Evolutionary conservation across 2,888 invertebrate genomes (phyloP).

Genomic region (Amitus sp.): DNA sequence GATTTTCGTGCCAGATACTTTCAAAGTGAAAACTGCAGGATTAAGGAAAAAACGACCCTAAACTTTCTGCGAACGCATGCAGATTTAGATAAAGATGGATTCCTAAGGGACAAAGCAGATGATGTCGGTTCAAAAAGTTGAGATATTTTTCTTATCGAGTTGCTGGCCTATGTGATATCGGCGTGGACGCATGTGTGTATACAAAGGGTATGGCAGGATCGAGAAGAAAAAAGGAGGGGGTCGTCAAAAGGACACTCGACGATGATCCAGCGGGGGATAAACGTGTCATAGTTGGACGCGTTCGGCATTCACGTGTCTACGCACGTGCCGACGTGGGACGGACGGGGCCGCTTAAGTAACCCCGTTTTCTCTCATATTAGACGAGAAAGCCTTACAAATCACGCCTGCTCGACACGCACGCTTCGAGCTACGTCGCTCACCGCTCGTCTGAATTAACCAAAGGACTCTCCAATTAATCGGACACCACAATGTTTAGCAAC

Average conservation of each 20-base stretch:
- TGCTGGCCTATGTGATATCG: slow-evolving; percentile 33
- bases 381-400: slow-evolving; percentile 58
- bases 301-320: slow-evolving; percentile 59
- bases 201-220: slow-evolving; percentile 25
- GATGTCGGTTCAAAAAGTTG: too few species aligned
- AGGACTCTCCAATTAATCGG: slow-evolving; percentile 50
- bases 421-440: slow-evolving; percentile 31
- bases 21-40: too few species aligned
- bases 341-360: slow-evolving; percentile 48
- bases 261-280: slow-evolving; percentile 37
- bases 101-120: too few species aligned
- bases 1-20: too few species aligned
- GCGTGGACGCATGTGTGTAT: slow-evolving; percentile 25
- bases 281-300: slow-evolving; percentile 60
- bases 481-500: slow-evolving; percentile 24
- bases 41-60: too few species aligned
- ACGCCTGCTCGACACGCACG: slow-evolving; percentile 49
- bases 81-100: not conserved
- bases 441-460: slow-evolving; percentile 45
- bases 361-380: slow-evolving; percentile 49
- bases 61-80: too few species aligned
- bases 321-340: slow-evolving; percentile 59
- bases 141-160: slow-evolving; percentile 22
- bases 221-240: too few species aligned
- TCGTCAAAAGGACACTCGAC: slow-evolving; percentile 21